Base-by-base conservation (phyloP, 2,888 invertebrate genomes). In the Apotomis betuletana region DNA sequence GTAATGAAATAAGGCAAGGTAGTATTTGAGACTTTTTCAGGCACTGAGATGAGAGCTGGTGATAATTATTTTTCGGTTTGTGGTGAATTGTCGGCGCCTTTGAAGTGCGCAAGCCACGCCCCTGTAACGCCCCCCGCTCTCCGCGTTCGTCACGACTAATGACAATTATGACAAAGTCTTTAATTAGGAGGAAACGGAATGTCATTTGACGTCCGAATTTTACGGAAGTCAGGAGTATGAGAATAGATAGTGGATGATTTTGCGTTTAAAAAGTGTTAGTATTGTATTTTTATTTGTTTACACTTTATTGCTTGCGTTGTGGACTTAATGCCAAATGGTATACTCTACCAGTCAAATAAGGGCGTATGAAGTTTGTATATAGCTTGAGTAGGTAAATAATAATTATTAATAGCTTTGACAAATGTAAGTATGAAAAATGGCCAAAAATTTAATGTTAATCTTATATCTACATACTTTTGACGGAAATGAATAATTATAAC, bases 141-240 rank as follows among this genome's bases (percentile, higher is more conserved):
- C 83, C 79, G 77, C 81, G 78, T 92, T 91, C 90, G 91, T 92
- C 91, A 91, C 90, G 87, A 83, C 77, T 91, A 91, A 91, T 90
- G 91, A 92, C 90, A 91, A 89, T 91, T 91, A 91, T 90, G 91
- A 92, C 90, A 91, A 89, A 88, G 87, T 81, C 86, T 91, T 91
- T 92, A 92, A 92, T 92, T 91, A 90, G 83, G 79, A 82, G 85
- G 86, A 88, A 88, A 85, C 78, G 67, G 59, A 72, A 72, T 72
- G 83, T 79, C 77, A 76, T 82, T 85, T 82, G 12, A 54, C 54
- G 44, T 55, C 55, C 54, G 64, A 64, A 44, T 27, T 27, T 27
- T 81, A 81, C 80, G 79, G 82, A 84, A 82, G 77, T 80, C 77
- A 73, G 60, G 9, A 60, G 51, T 54, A 59, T 59, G 67, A 15